Conservation (phyloP, 2,113 vertebrate genomes). For the Rhombomys opimus region DNA sequence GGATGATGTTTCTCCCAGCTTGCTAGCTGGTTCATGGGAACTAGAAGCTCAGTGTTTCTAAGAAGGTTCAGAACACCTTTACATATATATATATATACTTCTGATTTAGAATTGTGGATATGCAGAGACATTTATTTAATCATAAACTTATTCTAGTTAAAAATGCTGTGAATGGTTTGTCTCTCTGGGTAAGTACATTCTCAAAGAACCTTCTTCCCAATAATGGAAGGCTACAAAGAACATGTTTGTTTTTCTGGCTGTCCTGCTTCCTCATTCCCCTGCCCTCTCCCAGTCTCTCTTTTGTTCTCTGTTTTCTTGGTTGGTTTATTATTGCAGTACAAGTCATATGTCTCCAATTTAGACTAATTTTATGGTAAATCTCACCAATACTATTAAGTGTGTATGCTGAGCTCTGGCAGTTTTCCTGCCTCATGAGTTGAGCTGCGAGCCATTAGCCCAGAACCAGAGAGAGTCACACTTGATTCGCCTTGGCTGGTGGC, state of each 20-base stretch:
- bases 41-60: not conserved
- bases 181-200: not conserved
- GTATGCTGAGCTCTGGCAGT: not conserved
- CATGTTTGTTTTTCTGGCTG: not conserved
- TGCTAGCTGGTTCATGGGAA: not conserved
- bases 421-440: not conserved
- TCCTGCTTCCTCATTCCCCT: not conserved
- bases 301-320: slow-evolving; percentile 47
- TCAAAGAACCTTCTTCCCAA: not conserved
- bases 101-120: slow-evolving; percentile 6
- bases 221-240: not conserved
- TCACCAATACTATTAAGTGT: not conserved
- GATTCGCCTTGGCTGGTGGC: not conserved
- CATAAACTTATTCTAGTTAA: not conserved
- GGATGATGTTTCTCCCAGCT: not conserved
- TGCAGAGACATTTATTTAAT: not conserved
- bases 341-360: not conserved
- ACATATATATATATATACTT: not conserved
- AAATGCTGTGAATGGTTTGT: not conserved
- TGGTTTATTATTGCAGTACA: slow-evolving; percentile 31
- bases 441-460: not conserved
- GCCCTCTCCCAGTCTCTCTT: not conserved
- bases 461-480: not conserved
- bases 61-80: not conserved
- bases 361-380: slow-evolving; percentile 9